Percentiles rank a stretch among this genome's conserved stretches.
These are phyloP conservation scores for Sebastes cheni DNA, from an alignment of 2,797 vertebrate species.

Conservation along the genomic window DNA sequence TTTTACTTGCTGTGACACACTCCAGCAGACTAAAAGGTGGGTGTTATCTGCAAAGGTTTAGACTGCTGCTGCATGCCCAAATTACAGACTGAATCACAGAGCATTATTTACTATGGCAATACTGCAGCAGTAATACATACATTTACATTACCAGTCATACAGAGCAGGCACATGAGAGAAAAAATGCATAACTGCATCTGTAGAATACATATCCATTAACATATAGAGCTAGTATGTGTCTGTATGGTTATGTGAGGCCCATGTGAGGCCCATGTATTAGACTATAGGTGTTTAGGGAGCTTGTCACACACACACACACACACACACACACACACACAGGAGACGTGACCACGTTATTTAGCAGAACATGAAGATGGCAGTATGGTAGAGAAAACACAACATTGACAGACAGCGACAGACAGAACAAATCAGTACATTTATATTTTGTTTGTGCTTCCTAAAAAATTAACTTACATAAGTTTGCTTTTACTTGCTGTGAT, in stretches of 20 bases:
- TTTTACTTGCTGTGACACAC: neutral
- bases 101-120: neutral
- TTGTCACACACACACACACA: neutral
- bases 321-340: neutral
- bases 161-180: neutral
- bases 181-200: neutral
- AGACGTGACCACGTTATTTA: constrained; percentile 60
- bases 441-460: too few species aligned
- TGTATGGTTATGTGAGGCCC: constrained; percentile 5
- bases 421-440: neutral
- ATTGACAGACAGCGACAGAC: neutral
- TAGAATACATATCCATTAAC: neutral
- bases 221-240: neutral
- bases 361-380: neutral
- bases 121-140: neutral
- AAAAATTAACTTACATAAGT: neutral
- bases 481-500: neutral
- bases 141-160: neutral
- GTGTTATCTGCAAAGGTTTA: neutral
- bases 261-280: constrained; percentile 19
- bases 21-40: neutral
- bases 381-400: neutral
- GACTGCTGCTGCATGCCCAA: neutral
- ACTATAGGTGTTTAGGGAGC: neutral
- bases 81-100: neutral